Evolutionary conservation across 1,140 invertebrate genomes (phyloP), one percentile per base, ranked within the genome.

Genomic region (Anoplophora glabripennis): DNA sequence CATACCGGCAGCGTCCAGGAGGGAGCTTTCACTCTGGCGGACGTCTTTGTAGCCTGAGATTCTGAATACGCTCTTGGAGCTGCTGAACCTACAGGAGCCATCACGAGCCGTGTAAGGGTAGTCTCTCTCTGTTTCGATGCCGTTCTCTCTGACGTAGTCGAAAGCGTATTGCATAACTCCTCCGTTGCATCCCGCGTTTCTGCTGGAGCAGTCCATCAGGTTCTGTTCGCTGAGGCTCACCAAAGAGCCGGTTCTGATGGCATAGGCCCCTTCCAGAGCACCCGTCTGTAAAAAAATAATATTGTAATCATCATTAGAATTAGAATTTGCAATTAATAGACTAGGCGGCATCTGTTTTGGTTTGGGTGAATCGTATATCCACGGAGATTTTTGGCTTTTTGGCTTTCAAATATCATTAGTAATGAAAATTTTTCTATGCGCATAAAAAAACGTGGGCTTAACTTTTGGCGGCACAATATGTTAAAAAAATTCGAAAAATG

Each of bases 181-280:
- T 59, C 86, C 87, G 61, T 82, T 77, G 69, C 86, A 89, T 2
- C 87, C 87, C 49, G 80, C 61, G 72, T 87, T 88, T 61, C 76
- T 82, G 14, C 3, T 28, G 21, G 21, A 28, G 73, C 97, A 99
- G 80, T 99, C 97, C 18, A 99, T 83, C 42, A 99, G 79, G 76
- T 99, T 98, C 79, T 99, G 96, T 79, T 99, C 96, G 64, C 93
- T 96, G 0, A 99, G 83, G 3, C 93, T 94, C 4, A 95, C 82
- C 11, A 99, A 80, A 59, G 84, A 82, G 41, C 90, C 90, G 21
- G 83, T 86, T 73, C 89, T 86, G 56, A 93, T 84, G 78, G 89
- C 95, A 75, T 96, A 89, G 76, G 98, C 95, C 15, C 91, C 96
- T 81, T 99, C 97, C 28, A 99, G 78, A 0, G 96, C 80, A 17